Evolutionary conservation across 1,140 invertebrate genomes (phyloP), one percentile per base, ranked within the genome.

Genomic region (Lycorma delicatula): DNA sequence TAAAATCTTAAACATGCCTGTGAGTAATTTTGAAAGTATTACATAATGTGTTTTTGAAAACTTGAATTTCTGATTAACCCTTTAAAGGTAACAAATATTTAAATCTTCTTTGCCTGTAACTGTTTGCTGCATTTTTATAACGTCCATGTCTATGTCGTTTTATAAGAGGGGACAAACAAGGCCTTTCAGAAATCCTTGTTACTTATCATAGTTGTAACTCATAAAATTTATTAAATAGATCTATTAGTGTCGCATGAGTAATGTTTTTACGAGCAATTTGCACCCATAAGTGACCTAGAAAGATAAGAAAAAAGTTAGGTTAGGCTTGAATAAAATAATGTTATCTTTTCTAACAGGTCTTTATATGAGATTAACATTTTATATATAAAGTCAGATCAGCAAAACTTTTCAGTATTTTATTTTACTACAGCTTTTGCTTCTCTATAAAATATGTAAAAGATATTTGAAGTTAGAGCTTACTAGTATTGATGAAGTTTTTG

Each of bases 11-110:
- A 44, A 44, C 41, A 44, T 22, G 41, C 13, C 41, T 16, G 18
- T 44, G 9, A 20, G 41, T 3, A 9, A 44, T 44, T 20, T 9
- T 44, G 41, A 44, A 44, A 20, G 41, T 44, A 20, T 44, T 44
- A 44, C 41, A 44, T 20, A 44, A 44, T 44, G 41, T 44, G 18
- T 44, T 44, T 44, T 44, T 44, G 41, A 16, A 44, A 44, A 44
- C 41, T 44, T 44, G 41, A 44, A 44, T 22, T 44, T 44, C 41
- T 44, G 41, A 44, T 44, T 44, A 16, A 44, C 41, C 41, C 41
- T 22, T 16, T 44, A 44, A 22, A 44, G 41, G 41, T 22, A 44
- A 44, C 41, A 44, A 20, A 44, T 44, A 44, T 44, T 22, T 44
- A 22, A 20, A 44, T 44, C 16, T 44, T 44, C n/a, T 16, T 22